phyloP scores from a whole-genome alignment of 2,888 invertebrate species.

The Aporophyla nigra region DNA sequence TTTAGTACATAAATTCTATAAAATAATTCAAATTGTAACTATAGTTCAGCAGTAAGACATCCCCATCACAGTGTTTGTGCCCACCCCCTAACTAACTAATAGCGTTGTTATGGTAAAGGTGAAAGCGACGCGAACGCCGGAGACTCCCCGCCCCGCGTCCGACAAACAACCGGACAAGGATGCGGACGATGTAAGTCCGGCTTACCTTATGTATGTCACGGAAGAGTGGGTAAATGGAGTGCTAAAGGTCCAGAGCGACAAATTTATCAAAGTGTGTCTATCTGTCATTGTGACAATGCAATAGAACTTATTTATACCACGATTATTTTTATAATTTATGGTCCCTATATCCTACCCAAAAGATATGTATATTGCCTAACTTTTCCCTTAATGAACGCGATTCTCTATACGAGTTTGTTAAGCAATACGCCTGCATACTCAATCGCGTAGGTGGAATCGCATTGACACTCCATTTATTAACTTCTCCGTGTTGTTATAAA shows the following conservation, averaged over 20 bases:
- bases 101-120: slow-evolving; percentile 77
- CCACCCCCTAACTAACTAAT: slow-evolving; percentile 58
- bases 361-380: background rate
- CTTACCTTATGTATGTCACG: slow-evolving; percentile 5
- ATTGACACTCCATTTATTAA: slow-evolving; percentile 37
- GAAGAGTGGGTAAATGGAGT: slow-evolving; percentile 28
- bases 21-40: background rate
- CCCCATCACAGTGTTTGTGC: slow-evolving; percentile 19
- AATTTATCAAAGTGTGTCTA: background rate
- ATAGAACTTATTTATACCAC: background rate
- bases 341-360: no score
- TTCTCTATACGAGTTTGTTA: background rate
- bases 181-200: slow-evolving; percentile 79
- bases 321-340: background rate
- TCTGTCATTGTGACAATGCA: background rate
- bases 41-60: slow-evolving; percentile 43
- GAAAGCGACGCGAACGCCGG: slow-evolving; percentile 87
- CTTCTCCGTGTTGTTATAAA: slow-evolving; percentile 33
- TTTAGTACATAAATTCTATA: no score
- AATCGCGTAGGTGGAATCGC: background rate
- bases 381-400: background rate
- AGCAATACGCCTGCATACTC: background rate
- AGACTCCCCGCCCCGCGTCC: slow-evolving; percentile 88
- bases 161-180: slow-evolving; percentile 77
- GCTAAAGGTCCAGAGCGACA: background rate